Conservation (phyloP, 2,888 invertebrate genomes). For the Lottia scabra region DNA sequence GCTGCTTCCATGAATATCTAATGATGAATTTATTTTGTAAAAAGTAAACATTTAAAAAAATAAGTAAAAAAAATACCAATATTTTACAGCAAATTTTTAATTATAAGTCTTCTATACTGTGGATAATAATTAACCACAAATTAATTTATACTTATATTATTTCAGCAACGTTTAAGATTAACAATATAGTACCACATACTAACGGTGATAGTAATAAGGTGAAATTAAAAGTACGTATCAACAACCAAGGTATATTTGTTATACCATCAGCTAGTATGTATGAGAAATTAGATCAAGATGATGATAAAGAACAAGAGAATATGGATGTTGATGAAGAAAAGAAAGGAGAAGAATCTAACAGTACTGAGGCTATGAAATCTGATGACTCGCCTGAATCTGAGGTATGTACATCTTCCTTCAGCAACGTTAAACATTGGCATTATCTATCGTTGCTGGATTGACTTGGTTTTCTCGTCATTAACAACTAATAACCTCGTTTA, state of each 20-base stretch:
- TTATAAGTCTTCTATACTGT: too few species aligned
- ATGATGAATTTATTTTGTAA: too few species aligned
- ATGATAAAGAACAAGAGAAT: constrained; percentile 28
- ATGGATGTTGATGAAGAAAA: constrained; percentile 47
- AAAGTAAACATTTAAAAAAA: too few species aligned
- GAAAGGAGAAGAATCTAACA: constrained; percentile 43
- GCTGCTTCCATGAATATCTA: too few species aligned
- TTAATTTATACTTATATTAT: background rate
- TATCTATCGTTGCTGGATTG: too few species aligned
- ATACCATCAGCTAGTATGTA: constrained; percentile 83
- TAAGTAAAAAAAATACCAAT: too few species aligned
- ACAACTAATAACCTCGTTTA: too few species aligned
- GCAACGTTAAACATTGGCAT: too few species aligned
- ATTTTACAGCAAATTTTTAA: too few species aligned
- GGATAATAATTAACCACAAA: too few species aligned
- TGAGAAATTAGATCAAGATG: constrained; percentile 62
- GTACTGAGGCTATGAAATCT: constrained; percentile 40
- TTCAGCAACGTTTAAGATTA: constrained; percentile 69
- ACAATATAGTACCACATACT: constrained; percentile 80
- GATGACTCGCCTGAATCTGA: background rate
- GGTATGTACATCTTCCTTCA: too few species aligned
- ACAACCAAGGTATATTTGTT: constrained; percentile 91
- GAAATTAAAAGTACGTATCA: constrained; percentile 94
- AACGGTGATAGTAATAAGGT: constrained; percentile 95
- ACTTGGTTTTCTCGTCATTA: too few species aligned